A percentile compares a stretch with the other conserved stretches of the same genome.
Conservation (phyloP, 53 echinoderm and acorn worm species). For the Apostichopus leukothele region DNA sequence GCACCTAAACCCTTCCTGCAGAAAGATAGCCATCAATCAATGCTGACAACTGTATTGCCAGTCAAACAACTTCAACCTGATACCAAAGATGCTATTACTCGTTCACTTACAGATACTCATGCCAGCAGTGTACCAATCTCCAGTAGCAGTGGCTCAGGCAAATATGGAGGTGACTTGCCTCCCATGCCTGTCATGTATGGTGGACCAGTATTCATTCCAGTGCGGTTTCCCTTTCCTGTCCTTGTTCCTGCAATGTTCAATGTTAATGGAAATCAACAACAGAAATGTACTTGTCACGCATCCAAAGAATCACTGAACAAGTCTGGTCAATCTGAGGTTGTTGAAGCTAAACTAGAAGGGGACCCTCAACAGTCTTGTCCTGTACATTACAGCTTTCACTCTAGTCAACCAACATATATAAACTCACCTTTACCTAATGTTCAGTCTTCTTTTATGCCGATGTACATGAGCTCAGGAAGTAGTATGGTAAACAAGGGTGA, state of each 20-base stretch:
- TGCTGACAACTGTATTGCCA: slow-evolving; percentile 76
- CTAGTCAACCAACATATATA: slow-evolving; percentile 46
- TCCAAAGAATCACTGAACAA: slow-evolving; percentile 5
- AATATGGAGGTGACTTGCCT: not conserved
- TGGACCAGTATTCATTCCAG: slow-evolving; percentile 66
- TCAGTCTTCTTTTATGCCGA: slow-evolving; percentile 41
- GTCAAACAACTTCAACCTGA: slow-evolving; percentile 56
- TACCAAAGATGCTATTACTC: slow-evolving; percentile 23
- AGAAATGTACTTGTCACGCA: not conserved
- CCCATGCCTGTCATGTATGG: slow-evolving; percentile 66
- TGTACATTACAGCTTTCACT: slow-evolving; percentile 32
- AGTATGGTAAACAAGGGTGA: slow-evolving; percentile 5
- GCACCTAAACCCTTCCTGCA: slow-evolving; percentile 93
- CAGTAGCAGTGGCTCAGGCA: not conserved
- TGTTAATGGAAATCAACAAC: slow-evolving; percentile 35
- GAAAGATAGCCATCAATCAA: slow-evolving; percentile 94
- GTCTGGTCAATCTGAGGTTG: not conserved
- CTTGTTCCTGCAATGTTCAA: slow-evolving; percentile 63
- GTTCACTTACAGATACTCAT: not conserved
- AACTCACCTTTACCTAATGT: slow-evolving; percentile 41
- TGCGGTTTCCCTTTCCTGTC: slow-evolving; percentile 63
- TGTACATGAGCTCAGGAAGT: slow-evolving; percentile 28
- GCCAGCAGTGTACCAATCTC: not conserved
- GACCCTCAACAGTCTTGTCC: slow-evolving; percentile 32
- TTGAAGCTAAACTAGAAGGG: slow-evolving; percentile 7